Evolutionary conservation across 2,888 invertebrate species (phyloP), one percentile per base, ranked within the genome.

Genomic region (Entomobrya multifasciata): DNA sequence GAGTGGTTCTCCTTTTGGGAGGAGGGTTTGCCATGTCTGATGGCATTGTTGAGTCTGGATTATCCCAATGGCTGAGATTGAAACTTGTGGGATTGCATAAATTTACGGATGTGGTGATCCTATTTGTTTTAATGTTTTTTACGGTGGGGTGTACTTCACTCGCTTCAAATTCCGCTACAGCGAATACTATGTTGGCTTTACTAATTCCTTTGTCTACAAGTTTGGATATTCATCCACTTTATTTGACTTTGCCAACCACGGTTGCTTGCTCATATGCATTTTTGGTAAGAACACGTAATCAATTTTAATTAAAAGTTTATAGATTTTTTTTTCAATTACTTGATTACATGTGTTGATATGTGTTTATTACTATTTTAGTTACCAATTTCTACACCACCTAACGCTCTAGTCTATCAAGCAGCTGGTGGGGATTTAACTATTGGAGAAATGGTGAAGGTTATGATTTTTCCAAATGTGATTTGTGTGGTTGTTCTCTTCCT

Each of bases 221-320:
- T 0, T 94, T 96, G 80, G 92, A 94, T 90, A 94, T 97, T 86
- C 97, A 98, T 93, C 98, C 98, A 0, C 93, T 98, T 86, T 97
- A 96, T 93, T 93, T 98, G 92, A 97, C 98, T 95, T 93, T 98
- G 91, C 98, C 98, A 0, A 96, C 97, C 0, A 95, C 97, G 0
- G 93, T 98, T 25, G 96, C 97, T 3, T 97, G 97, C 92, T 97
- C 97, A 77, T 97, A 97, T 94, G 97, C 96, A 10, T 97, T 98
- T 94, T 86, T 90, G 67, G 88, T 88, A 81, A 74, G 4, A 6
- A 36, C 4, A 36, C 4, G 36, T 36, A 36, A 36, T 8, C n/a
- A n/a, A n/a, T n/a, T n/a, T n/a, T n/a, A n/a, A n/a, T n/a, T n/a
- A n/a, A n/a, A n/a, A n/a, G n/a, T n/a, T n/a, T n/a, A n/a, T n/a